Evolutionary conservation across 2,888 invertebrate species (phyloP).

Genomic region (Muschampia plurimacula): DNA sequence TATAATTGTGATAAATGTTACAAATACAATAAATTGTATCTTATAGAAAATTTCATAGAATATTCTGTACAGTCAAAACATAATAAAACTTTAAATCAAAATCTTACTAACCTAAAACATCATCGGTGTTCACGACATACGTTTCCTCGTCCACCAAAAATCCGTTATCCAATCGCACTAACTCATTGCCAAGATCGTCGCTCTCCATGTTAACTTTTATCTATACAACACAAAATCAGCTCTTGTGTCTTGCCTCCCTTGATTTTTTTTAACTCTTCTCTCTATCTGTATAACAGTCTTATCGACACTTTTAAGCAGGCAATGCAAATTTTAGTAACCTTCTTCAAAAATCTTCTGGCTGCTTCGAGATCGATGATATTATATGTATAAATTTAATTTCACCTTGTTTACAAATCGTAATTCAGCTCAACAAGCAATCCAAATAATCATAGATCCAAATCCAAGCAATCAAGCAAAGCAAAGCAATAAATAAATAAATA

Average conservation of each 20-base stretch:
- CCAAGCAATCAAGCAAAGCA: too few species aligned
- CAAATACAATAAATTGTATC: too few species aligned
- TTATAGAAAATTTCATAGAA: too few species aligned
- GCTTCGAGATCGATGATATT: not conserved
- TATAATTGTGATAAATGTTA: too few species aligned
- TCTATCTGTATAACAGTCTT: too few species aligned
- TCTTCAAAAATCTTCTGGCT: not conserved
- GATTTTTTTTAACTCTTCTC: not conserved
- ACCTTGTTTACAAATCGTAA: not conserved
- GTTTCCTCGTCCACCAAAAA: slow-evolving; percentile 79
- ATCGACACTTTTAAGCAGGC: too few species aligned
- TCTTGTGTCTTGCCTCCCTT: not conserved
- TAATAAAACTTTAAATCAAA: not conserved
- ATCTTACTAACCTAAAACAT: slow-evolving; percentile 69
- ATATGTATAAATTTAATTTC: not conserved
- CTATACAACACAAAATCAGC: not conserved
- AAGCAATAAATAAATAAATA: too few species aligned
- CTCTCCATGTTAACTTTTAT: slow-evolving; percentile 78
- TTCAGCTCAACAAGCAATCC: too few species aligned
- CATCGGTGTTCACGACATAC: slow-evolving; percentile 78
- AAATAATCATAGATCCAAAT: too few species aligned
- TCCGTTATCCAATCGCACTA: slow-evolving; percentile 73
- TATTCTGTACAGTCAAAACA: too few species aligned
- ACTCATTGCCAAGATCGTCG: slow-evolving; percentile 87
- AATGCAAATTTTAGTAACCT: not conserved